Evolutionary conservation across 1,140 invertebrate genomes (phyloP).

Genomic region (Drosophila santomea): DNA sequence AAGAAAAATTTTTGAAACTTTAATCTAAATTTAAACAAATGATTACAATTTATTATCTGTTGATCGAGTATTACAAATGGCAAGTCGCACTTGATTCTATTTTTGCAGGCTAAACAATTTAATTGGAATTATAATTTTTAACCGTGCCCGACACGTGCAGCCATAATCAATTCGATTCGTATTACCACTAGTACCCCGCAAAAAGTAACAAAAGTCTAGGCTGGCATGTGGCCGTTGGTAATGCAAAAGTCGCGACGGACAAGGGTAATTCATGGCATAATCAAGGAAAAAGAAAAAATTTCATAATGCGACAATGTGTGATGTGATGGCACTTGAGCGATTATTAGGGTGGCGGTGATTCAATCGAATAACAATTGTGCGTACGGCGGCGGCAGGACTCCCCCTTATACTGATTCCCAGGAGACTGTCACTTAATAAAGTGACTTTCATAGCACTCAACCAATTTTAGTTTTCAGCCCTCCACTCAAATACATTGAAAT

Average conservation of each 20-base stretch:
- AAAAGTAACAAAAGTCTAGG: slow-evolving; percentile 6
- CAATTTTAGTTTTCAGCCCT: slow-evolving; percentile 47
- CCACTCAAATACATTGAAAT: slow-evolving; percentile 38
- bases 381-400: slow-evolving; percentile 3
- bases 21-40: no score
- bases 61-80: neutral
- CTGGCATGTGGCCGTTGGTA: slow-evolving; percentile 52
- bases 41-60: no score
- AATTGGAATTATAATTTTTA: slow-evolving; percentile 44
- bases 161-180: slow-evolving; percentile 77
- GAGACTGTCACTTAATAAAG: slow-evolving; percentile 75
- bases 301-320: slow-evolving; percentile 67
- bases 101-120: neutral
- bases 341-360: slow-evolving; percentile 65
- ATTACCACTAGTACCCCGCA: slow-evolving; percentile 37
- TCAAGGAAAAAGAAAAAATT: slow-evolving; percentile 44
- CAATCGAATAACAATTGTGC: slow-evolving; percentile 49
- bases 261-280: slow-evolving; percentile 58
- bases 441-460: slow-evolving; percentile 79
- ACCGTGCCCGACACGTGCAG: slow-evolving; percentile 71
- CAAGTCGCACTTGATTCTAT: neutral
- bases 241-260: slow-evolving; percentile 16
- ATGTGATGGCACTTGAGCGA: slow-evolving; percentile 63
- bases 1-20: no score
- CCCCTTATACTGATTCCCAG: slow-evolving; percentile 42